These are phyloP conservation scores for Ormyrus labotus DNA, from an alignment of 2,888 invertebrate genomes.

Conservation along the genomic window DNA sequence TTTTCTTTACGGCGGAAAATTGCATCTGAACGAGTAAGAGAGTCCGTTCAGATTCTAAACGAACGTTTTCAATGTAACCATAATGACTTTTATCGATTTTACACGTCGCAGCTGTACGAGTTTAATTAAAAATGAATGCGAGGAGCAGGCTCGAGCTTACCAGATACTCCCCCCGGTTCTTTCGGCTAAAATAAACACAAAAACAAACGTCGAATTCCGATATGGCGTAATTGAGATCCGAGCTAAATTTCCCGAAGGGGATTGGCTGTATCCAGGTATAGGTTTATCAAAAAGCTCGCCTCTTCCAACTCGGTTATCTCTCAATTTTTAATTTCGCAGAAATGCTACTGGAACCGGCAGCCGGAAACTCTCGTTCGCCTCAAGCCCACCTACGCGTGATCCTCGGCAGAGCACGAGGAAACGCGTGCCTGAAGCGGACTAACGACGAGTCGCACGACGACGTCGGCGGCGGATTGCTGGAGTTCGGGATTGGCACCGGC, in stretches of 20 bases:
- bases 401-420: slow-evolving; percentile 77
- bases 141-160: slow-evolving; percentile 66
- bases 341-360: slow-evolving; percentile 72
- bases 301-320: too few species aligned
- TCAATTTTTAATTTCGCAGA: slow-evolving; percentile 63
- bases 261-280: slow-evolving; percentile 79
- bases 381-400: slow-evolving; percentile 77
- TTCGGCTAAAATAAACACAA: slow-evolving; percentile 76
- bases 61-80: too few species aligned
- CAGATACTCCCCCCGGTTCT: slow-evolving; percentile 76
- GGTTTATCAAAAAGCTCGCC: background rate
- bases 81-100: too few species aligned
- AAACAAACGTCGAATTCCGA: slow-evolving; percentile 73
- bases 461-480: slow-evolving; percentile 64
- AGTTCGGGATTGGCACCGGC: slow-evolving; percentile 68
- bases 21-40: slow-evolving; percentile 65
- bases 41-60: too few species aligned
- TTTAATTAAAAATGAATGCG: slow-evolving; percentile 67
- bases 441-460: slow-evolving; percentile 48
- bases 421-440: slow-evolving; percentile 64
- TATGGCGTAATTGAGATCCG: slow-evolving; percentile 77
- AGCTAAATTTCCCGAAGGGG: slow-evolving; percentile 78
- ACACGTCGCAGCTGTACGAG: slow-evolving; percentile 73
- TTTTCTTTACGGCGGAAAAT: slow-evolving; percentile 61
- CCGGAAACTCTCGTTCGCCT: slow-evolving; percentile 64